Evolutionary conservation across 2,888 invertebrate species (phyloP).

Genomic region (Cactoblastis cactorum): DNA sequence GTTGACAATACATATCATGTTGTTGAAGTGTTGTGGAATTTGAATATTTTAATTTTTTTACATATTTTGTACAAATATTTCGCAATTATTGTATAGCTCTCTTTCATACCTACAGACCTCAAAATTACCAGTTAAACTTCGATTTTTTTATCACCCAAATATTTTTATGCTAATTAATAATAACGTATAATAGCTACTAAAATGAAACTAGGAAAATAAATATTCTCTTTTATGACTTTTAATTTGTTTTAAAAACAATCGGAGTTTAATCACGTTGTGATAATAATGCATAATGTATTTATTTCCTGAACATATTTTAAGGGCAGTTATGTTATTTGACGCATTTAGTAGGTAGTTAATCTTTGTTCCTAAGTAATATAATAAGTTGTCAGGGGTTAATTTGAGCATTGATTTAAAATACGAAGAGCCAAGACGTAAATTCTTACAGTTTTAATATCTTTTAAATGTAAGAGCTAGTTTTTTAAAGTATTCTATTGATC

Average conservation of each 20-base stretch:
- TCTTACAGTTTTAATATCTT: too few species aligned
- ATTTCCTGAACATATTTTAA: neutral
- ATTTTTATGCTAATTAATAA: too few species aligned
- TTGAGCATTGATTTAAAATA: neutral
- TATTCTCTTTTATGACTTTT: too few species aligned
- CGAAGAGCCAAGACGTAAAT: too few species aligned
- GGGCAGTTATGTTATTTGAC: neutral
- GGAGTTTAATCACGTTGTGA: slow-evolving; percentile 2
- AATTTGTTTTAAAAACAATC: neutral
- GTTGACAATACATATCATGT: slow-evolving; percentile 24
- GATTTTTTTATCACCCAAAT: neutral
- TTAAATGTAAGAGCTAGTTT: too few species aligned
- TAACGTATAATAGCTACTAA: too few species aligned
- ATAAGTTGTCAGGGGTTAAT: too few species aligned
- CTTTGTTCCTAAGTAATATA: slow-evolving; percentile 13
- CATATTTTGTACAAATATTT: slow-evolving; percentile 19
- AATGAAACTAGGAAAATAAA: too few species aligned
- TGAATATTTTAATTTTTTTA: slow-evolving; percentile 9
- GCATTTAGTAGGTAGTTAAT: slow-evolving; percentile 3
- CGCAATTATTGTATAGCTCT: slow-evolving; percentile 10
- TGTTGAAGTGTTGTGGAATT: slow-evolving; percentile 7
- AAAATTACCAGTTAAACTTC: neutral
- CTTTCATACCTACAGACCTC: neutral
- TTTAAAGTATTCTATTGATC: too few species aligned
- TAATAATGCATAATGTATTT: slow-evolving; percentile 9